phyloP scores from a whole-genome alignment of 2,113 vertebrate species.

The Gorsachius goisagi region DNA sequence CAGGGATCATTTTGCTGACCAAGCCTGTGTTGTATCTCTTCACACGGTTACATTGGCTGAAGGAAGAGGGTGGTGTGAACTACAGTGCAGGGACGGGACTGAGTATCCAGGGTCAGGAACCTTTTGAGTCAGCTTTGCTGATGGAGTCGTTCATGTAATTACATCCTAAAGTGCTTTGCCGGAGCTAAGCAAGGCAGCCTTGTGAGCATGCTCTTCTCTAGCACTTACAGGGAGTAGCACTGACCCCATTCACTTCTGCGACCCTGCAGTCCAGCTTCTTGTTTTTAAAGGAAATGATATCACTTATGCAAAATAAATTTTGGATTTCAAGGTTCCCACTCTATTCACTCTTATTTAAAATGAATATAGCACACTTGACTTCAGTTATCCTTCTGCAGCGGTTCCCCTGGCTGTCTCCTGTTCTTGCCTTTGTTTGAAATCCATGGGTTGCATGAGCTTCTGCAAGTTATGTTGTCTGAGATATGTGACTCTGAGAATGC shows the following conservation, averaged over 20 bases:
- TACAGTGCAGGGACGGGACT: background rate
- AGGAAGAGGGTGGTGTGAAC: constrained; percentile 23
- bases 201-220: constrained; percentile 16
- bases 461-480: background rate
- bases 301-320: background rate
- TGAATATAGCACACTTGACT: background rate
- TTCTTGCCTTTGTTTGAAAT: constrained; percentile 16
- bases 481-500: background rate
- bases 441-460: background rate
- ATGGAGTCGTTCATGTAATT: constrained; percentile 68
- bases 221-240: constrained; percentile 28
- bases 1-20: constrained; percentile 2
- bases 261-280: constrained; percentile 13
- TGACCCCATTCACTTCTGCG: background rate
- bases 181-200: constrained; percentile 2
- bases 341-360: background rate
- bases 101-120: constrained; percentile 59
- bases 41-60: background rate
- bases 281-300: constrained; percentile 13
- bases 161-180: constrained; percentile 52
- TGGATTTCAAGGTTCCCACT: background rate
- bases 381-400: background rate
- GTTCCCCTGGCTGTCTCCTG: background rate
- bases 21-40: background rate
- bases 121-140: constrained; percentile 64